phyloP scores from a whole-genome alignment of 2,888 invertebrate species.

The Congeria kusceri region DNA sequence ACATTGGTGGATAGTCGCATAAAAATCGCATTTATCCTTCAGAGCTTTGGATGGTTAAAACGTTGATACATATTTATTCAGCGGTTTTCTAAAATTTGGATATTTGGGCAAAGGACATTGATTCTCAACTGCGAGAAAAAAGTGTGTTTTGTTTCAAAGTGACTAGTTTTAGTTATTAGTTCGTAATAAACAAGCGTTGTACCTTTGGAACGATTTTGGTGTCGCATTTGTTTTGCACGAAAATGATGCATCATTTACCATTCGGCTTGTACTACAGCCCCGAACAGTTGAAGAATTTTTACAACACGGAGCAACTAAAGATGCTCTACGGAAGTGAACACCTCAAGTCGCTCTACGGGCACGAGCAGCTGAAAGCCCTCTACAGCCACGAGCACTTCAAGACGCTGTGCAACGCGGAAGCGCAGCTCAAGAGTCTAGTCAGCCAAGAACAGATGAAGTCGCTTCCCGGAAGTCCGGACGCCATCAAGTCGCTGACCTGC shows the following conservation, averaged over 20 bases:
- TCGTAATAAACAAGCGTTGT: background rate
- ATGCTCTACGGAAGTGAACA: slow-evolving; percentile 57
- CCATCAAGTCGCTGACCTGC: slow-evolving; percentile 48
- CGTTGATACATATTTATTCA: background rate
- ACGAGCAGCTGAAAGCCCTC: slow-evolving; percentile 55
- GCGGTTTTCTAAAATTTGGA: too few relatives aligned
- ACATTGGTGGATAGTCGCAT: slow-evolving; percentile 31
- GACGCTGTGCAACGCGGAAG: slow-evolving; percentile 51
- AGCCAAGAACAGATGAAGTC: slow-evolving; percentile 50
- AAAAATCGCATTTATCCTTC: slow-evolving; percentile 27
- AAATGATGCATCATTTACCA: slow-evolving; percentile 62
- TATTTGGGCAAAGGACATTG: too few relatives aligned
- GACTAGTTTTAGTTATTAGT: slow-evolving; percentile 18
- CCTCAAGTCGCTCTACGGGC: slow-evolving; percentile 53
- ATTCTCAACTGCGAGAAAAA: background rate
- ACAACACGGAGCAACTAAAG: slow-evolving; percentile 60
- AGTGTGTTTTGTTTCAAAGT: slow-evolving; percentile 6
- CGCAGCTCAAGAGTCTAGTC: slow-evolving; percentile 41
- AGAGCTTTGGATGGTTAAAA: background rate
- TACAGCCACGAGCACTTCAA: slow-evolving; percentile 62
- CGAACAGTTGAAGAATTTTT: slow-evolving; percentile 61
- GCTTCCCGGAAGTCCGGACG: slow-evolving; percentile 48
- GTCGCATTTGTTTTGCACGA: background rate
- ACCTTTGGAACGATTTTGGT: background rate
- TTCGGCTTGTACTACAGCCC: slow-evolving; percentile 58